phyloP scores from a whole-genome alignment of 2,113 vertebrate genomes.

The Piprites chloris region DNA sequence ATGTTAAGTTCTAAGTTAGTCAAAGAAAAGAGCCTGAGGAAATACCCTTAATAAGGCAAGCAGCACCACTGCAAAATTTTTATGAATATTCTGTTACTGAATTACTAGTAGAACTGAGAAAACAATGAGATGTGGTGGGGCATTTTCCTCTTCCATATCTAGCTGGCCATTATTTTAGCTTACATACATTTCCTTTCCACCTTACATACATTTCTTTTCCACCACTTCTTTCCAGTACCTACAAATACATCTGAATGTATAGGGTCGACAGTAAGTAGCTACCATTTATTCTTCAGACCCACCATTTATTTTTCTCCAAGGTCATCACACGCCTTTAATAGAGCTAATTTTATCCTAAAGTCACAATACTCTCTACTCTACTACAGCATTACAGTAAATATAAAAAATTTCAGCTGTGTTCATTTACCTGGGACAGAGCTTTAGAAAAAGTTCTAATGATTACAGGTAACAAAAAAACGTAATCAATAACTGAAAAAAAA shows the following conservation, averaged over 20 bases:
- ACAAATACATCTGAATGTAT: background rate
- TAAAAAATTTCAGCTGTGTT: background rate
- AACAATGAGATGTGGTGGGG: background rate
- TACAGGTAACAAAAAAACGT: background rate
- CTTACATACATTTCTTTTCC: background rate
- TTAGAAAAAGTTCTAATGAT: background rate
- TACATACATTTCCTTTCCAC: background rate
- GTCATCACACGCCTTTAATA: background rate
- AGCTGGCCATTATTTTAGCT: background rate
- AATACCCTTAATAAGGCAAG: background rate
- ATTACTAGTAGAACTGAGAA: background rate
- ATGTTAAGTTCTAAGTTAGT: background rate
- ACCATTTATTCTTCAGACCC: background rate
- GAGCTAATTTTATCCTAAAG: background rate
- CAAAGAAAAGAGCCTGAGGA: background rate
- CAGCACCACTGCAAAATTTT: background rate
- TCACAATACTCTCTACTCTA: background rate
- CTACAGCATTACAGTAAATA: background rate
- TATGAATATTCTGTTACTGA: background rate
- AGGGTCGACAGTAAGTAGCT: background rate
- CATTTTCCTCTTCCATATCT: background rate
- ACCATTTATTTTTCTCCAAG: background rate
- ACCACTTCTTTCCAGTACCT: background rate
- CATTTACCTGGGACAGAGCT: background rate
- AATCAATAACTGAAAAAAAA: background rate